These are phyloP conservation scores for Lepidostoma basale DNA, from an alignment of 1,140 invertebrate species.

Conservation along the genomic window DNA sequence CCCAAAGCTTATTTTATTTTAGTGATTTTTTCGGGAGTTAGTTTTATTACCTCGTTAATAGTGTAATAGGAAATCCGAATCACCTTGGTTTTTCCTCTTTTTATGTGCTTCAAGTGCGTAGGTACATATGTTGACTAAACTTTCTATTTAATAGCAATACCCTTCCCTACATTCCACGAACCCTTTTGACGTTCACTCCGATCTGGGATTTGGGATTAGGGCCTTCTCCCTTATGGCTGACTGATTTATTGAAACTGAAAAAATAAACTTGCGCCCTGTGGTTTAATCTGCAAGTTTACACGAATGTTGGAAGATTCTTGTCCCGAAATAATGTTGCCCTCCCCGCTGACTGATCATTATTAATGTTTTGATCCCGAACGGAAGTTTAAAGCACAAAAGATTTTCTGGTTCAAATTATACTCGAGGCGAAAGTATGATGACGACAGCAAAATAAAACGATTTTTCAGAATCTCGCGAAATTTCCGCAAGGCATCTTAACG, in stretches of 20 bases:
- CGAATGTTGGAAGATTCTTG: background rate
- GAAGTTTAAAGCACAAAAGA: background rate
- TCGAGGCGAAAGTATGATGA: no score
- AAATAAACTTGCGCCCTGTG: background rate
- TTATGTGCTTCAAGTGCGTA: no score
- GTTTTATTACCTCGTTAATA: no score
- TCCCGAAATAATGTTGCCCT: background rate
- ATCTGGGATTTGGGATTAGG: slow-evolving; percentile 10
- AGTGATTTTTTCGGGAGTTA: no score
- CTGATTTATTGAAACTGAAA: slow-evolving; percentile 11
- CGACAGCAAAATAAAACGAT: no score
- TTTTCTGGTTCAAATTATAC: background rate
- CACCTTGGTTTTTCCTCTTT: no score
- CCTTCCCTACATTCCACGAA: background rate
- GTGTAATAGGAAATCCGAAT: no score
- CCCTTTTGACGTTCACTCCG: slow-evolving; percentile 5
- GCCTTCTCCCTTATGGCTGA: background rate
- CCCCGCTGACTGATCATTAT: background rate
- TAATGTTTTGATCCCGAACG: background rate
- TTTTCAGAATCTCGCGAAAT: no score
- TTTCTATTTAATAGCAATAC: slow-evolving; percentile 3
- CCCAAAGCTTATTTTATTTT: no score
- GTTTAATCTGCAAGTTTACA: background rate
- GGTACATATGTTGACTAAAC: slow-evolving; percentile 1
- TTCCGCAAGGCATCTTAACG: no score